Percentiles rank a stretch among this genome's conserved stretches.
Evolutionary conservation across 2,113 vertebrate genomes (phyloP).

Genomic region (Sprattus sprattus): DNA sequence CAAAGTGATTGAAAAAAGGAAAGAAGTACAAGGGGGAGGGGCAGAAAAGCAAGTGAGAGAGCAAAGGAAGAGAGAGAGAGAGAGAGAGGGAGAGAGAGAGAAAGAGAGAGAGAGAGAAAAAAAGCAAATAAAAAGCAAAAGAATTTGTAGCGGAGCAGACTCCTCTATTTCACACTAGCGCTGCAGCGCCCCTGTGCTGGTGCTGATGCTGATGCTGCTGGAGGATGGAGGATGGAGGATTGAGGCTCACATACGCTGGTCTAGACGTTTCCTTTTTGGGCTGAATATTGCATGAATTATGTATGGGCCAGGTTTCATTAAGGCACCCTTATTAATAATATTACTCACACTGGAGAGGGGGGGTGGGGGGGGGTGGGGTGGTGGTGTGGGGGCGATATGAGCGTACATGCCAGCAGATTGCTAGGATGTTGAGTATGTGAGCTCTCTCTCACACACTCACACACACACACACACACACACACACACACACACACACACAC

Average conservation of each 20-base stretch:
- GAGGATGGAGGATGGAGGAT: conserved; percentile 5
- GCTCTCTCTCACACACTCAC: neutral
- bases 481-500: conserved; percentile 23
- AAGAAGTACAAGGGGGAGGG: conserved; percentile 41
- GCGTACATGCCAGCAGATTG: conserved; percentile 55
- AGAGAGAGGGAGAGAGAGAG: conserved; percentile 37
- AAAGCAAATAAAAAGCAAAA: conserved; percentile 30
- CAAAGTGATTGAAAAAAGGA: conserved; percentile 66
- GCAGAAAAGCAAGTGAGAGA: conserved; percentile 6
- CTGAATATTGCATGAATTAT: conserved; percentile 75
- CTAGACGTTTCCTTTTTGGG: conserved; percentile 63
- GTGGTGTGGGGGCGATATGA: neutral
- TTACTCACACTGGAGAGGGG: conserved; percentile 65
- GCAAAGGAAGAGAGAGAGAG: conserved; percentile 27
- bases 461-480: conserved; percentile 29
- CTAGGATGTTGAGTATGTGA: conserved; percentile 41
- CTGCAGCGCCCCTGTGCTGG: conserved; percentile 19
- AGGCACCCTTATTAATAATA: conserved; percentile 71
- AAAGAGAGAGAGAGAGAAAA: conserved; percentile 33
- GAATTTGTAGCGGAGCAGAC: conserved; percentile 54
- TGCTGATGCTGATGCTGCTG: neutral
- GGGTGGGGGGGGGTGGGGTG: neutral
- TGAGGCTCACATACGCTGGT: conserved; percentile 41
- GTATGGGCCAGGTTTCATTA: conserved; percentile 69
- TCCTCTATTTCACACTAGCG: conserved; percentile 36